phyloP scores from a whole-genome alignment of 2,888 invertebrate genomes.

The Nemoura dubitans region DNA sequence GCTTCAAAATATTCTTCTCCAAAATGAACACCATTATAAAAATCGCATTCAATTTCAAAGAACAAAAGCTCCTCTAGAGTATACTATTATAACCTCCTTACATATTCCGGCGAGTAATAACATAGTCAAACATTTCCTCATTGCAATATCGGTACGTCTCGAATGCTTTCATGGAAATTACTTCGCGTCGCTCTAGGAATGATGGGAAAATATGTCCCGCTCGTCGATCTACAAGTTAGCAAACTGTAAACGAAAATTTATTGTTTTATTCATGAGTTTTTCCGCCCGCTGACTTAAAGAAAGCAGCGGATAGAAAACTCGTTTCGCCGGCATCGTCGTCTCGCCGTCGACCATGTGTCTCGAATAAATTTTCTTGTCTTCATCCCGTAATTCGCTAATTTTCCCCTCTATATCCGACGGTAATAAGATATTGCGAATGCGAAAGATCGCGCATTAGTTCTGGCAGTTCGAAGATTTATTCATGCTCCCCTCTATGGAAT shows the following conservation, averaged over 20 bases:
- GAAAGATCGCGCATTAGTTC: not conserved
- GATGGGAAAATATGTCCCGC: not conserved
- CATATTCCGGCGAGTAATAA: not conserved
- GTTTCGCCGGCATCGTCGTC: not conserved
- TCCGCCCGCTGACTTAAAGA: not conserved
- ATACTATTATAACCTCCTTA: too few species aligned
- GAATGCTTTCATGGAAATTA: not conserved
- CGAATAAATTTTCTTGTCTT: not conserved
- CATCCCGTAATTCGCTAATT: not conserved
- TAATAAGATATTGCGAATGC: not conserved
- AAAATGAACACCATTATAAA: too few species aligned
- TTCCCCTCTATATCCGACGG: not conserved
- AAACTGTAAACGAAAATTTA: not conserved
- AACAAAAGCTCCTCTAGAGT: too few species aligned
- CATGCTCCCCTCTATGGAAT: not conserved
- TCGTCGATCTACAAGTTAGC: not conserved
- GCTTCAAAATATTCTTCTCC: too few species aligned
- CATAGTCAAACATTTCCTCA: not conserved
- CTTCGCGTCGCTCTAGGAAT: not conserved
- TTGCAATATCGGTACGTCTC: not conserved
- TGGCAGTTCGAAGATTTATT: not conserved
- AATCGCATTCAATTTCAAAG: too few species aligned
- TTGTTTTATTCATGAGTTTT: not conserved
- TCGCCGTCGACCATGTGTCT: not conserved
- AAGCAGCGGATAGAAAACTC: not conserved